Conservation (phyloP, 1,140 invertebrate species). For the Venustaconcha ellipsiformis region DNA sequence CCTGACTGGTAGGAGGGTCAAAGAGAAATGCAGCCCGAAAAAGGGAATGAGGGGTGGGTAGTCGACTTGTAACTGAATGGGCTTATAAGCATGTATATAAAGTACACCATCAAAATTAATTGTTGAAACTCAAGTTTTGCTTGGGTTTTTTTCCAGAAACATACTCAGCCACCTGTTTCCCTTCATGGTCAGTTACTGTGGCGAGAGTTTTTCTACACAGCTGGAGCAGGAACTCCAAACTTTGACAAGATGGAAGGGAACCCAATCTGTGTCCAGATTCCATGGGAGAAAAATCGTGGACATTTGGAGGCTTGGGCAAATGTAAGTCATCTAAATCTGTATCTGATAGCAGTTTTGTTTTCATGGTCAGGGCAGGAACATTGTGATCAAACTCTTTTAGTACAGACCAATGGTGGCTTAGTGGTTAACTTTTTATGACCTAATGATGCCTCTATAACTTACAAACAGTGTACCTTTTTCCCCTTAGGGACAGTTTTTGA, state of each 20-base stretch:
- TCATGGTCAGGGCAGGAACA: not conserved
- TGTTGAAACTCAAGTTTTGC: not conserved
- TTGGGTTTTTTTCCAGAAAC: slow-evolving; percentile 30
- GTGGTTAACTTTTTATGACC: too few relatives aligned
- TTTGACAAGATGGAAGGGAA: slow-evolving; percentile 91
- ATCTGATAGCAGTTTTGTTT: not conserved
- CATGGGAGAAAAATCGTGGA: slow-evolving; percentile 87
- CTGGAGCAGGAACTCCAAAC: slow-evolving; percentile 86
- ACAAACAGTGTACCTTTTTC: too few relatives aligned
- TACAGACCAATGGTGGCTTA: too few relatives aligned
- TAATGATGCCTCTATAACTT: too few relatives aligned
- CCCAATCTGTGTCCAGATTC: slow-evolving; percentile 90
- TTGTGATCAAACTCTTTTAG: too few relatives aligned
- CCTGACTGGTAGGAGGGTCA: too few relatives aligned
- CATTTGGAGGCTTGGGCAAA: slow-evolving; percentile 88
- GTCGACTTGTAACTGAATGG: too few relatives aligned
- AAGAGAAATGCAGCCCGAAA: too few relatives aligned
- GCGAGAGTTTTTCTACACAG: slow-evolving; percentile 92
- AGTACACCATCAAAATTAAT: too few relatives aligned
- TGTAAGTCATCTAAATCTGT: slow-evolving; percentile 71
- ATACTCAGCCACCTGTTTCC: slow-evolving; percentile 79
- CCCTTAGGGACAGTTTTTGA: too few relatives aligned
- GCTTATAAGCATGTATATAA: too few relatives aligned
- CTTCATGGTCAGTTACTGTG: slow-evolving; percentile 88
- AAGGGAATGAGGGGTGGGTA: too few relatives aligned